phyloP scores from a whole-genome alignment of 2,888 invertebrate genomes.

The Ernsta delagoae region DNA sequence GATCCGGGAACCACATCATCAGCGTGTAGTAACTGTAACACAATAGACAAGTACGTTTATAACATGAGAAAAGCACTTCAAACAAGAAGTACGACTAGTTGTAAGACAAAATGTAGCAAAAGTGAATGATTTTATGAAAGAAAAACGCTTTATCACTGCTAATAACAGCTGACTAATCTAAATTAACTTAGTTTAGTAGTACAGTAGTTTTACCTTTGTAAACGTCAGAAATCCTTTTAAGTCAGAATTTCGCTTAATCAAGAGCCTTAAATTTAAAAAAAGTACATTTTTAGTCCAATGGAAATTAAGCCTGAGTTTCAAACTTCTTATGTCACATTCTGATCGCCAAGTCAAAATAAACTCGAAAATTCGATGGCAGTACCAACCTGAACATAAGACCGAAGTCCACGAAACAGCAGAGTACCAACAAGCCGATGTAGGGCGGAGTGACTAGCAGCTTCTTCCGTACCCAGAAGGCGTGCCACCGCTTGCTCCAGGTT shows the following conservation, averaged over 20 bases:
- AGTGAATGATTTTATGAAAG: no score
- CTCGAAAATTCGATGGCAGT: neutral
- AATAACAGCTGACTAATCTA: no score
- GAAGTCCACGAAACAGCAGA: slow-evolving; percentile 86
- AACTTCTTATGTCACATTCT: no score
- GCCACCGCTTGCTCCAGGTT: slow-evolving; percentile 74
- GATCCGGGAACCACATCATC: slow-evolving; percentile 90
- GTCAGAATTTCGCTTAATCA: no score
- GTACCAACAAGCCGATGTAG: slow-evolving; percentile 78
- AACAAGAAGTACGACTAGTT: no score
- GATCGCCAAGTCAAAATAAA: neutral
- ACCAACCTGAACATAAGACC: slow-evolving; percentile 86
- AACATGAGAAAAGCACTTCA: neutral
- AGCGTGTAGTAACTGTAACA: slow-evolving; percentile 83
- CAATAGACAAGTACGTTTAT: neutral
- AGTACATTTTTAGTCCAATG: no score
- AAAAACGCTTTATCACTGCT: no score
- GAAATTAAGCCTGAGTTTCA: neutral
- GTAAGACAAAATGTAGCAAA: no score
- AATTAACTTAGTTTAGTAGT: no score
- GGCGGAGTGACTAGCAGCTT: slow-evolving; percentile 81
- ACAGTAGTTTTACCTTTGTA: no score
- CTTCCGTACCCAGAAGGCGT: slow-evolving; percentile 76
- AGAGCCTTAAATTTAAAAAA: no score
- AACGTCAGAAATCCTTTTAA: no score